phyloP scores from a whole-genome alignment of 2,113 vertebrate species.

The Aldabrachelys gigantea region DNA sequence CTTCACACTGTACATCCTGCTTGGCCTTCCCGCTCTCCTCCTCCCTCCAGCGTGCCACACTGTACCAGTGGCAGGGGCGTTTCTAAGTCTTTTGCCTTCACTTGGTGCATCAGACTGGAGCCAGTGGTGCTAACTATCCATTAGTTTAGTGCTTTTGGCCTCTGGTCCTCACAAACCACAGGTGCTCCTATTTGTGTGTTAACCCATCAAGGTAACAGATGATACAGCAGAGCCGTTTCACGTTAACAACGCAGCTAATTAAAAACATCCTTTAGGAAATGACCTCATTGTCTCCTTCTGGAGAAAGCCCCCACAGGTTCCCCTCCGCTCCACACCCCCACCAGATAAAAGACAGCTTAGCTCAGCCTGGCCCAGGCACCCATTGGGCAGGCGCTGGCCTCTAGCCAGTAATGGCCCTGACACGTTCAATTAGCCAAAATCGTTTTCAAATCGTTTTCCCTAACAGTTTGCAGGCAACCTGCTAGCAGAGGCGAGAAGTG shows the following conservation, averaged over 20 bases:
- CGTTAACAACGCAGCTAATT: constrained; percentile 53
- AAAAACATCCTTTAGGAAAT: constrained; percentile 68
- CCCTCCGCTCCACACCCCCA: not conserved
- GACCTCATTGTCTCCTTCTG: constrained; percentile 40
- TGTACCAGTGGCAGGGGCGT: not conserved
- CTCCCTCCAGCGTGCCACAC: not conserved
- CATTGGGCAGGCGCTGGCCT: constrained; percentile 42
- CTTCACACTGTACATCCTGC: not conserved
- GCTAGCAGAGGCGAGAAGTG: constrained; percentile 39
- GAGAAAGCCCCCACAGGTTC: constrained; percentile 36
- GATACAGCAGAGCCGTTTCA: constrained; percentile 27
- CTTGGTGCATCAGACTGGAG: not conserved
- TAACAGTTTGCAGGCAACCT: constrained; percentile 45
- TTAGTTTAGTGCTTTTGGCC: not conserved
- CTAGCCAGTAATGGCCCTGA: constrained; percentile 8
- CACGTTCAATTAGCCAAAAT: constrained; percentile 18
- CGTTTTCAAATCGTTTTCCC: constrained; percentile 5
- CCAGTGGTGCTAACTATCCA: not conserved
- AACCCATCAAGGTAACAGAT: not conserved
- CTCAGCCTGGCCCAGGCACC: constrained; percentile 10
- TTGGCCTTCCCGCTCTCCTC: not conserved
- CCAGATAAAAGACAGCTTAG: constrained; percentile 35
- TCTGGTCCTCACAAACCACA: not conserved
- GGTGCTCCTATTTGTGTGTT: not conserved
- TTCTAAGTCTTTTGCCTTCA: not conserved